Conservation (phyloP, 1,140 invertebrate genomes). For the Medauroidea extradentata region DNA sequence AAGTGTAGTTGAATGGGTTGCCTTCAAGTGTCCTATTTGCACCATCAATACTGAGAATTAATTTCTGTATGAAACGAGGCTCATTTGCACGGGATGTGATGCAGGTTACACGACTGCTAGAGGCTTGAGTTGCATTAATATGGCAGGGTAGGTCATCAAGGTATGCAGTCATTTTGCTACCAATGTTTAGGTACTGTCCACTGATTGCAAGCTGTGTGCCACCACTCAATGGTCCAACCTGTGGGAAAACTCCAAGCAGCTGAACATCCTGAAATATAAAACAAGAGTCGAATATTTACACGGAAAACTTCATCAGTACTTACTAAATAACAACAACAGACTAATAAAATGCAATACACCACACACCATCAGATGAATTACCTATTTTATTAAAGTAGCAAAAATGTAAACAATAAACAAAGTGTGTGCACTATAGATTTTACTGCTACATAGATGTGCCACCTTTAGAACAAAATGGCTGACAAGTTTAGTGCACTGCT, state of each 20-base stretch:
- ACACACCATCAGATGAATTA: neutral
- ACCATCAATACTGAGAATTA: constrained; percentile 79
- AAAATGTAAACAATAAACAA: no score
- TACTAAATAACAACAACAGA: no score
- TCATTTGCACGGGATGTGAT: constrained; percentile 68
- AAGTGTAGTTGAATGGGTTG: constrained; percentile 80
- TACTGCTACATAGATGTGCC: no score
- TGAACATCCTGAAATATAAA: constrained; percentile 58
- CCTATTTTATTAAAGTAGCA: no score
- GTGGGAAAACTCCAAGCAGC: constrained; percentile 75
- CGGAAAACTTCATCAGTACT: neutral
- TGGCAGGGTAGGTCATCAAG: constrained; percentile 85
- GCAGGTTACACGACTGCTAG: constrained; percentile 83
- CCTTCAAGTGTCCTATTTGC: constrained; percentile 62
- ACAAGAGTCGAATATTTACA: constrained; percentile 12
- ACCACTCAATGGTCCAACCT: constrained; percentile 86
- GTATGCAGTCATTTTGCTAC: constrained; percentile 80
- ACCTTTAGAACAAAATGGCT: no score
- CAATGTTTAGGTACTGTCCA: constrained; percentile 91
- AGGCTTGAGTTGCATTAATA: constrained; percentile 82
- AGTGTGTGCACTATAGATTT: no score
- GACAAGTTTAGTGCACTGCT: no score
- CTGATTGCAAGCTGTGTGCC: constrained; percentile 88
- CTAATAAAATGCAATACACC: neutral
- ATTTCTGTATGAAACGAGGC: constrained; percentile 47